phyloP scores from a whole-genome alignment of 1,140 invertebrate species.

The Macrostomum lignano region DNA sequence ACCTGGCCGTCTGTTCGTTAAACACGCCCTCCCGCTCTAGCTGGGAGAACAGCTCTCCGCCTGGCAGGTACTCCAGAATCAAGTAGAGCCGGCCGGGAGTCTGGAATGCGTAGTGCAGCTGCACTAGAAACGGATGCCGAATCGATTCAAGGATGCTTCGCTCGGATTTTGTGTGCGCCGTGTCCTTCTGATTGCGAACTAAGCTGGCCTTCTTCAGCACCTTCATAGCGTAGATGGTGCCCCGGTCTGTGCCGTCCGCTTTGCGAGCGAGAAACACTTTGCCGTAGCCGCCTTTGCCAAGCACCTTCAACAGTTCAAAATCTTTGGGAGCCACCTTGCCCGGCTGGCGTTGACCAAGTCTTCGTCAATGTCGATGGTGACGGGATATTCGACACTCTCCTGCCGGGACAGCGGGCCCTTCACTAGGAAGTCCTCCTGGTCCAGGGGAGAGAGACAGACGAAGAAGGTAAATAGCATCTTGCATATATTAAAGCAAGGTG shows the following conservation, averaged over 20 bases:
- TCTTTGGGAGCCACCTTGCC: too few species aligned
- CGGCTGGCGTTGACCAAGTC: too few species aligned
- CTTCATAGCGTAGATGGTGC: slow-evolving; percentile 74
- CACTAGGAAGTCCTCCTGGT: too few species aligned
- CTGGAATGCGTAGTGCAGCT: slow-evolving; percentile 72
- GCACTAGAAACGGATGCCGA: slow-evolving; percentile 55
- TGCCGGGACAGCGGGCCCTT: too few species aligned
- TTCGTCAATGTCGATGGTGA: too few species aligned
- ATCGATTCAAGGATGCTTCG: slow-evolving; percentile 60
- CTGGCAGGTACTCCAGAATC: slow-evolving; percentile 67
- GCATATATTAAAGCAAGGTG: too few species aligned
- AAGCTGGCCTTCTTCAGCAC: slow-evolving; percentile 71
- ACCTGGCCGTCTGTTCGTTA: slow-evolving; percentile 20
- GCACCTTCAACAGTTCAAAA: slow-evolving; percentile 2
- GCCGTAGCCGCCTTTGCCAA: slow-evolving; percentile 35
- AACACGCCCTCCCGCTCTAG: slow-evolving; percentile 20
- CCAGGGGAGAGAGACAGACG: too few species aligned
- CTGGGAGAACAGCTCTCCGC: slow-evolving; percentile 68
- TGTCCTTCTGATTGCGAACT: slow-evolving; percentile 91
- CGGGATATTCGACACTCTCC: too few species aligned
- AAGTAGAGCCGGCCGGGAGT: slow-evolving; percentile 63
- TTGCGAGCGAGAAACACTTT: slow-evolving; percentile 31
- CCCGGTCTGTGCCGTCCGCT: slow-evolving; percentile 38
- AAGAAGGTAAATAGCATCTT: too few species aligned
- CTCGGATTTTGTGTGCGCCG: slow-evolving; percentile 93